Base-by-base conservation (phyloP, 1,140 invertebrate genomes). In the Calephelis nemesis region DNA sequence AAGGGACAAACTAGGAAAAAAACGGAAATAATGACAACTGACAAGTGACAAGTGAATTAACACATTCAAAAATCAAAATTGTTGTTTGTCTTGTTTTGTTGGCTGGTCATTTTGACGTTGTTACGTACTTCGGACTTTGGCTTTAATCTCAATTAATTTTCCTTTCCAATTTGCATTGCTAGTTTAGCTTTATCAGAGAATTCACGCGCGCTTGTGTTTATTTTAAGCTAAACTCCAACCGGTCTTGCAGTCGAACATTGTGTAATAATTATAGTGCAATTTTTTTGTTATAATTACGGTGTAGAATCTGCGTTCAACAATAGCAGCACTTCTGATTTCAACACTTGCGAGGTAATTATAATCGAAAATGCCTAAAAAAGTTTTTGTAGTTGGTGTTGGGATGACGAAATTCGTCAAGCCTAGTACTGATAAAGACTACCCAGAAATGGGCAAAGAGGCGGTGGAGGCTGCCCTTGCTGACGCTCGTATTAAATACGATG, bases 321-420 rank as follows among this genome's bases (percentile, higher is more conserved):
- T 39, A 12, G 54, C 54, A 40, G 19, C 39, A 10, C 54, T 73
- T 75, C 70, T 47, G 63, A 74, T 63, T 66, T 72, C 70, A 62
- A 67, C 72, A 71, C 60, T 67, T 58, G 42, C 58, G 87, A 90
- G 88, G 88, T 88, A 87, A 87, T 81, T 87, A 87, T 86, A 71
- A 67, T 71, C 64, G 71, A 88, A 83, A 83, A 91, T 90, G 87
- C 70, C 77, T 84, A 86, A 75, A 76, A 92, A 92, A 88, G 97
- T 99, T 40, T 99, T 95, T 91, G 97, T 99, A 67, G 94, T 99
- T 74, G 98, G 98, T 70, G 98, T 99, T 74, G 98, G 98, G 67
- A 99, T 99, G 98, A 99, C 98, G 30, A 99, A 93, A 83, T 93
- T 93, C 74, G 86, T 94, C 71, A 99, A 99, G 89, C 98, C 98